phyloP scores from a whole-genome alignment of 1,140 invertebrate species.

The Campoletis sonorensis region DNA sequence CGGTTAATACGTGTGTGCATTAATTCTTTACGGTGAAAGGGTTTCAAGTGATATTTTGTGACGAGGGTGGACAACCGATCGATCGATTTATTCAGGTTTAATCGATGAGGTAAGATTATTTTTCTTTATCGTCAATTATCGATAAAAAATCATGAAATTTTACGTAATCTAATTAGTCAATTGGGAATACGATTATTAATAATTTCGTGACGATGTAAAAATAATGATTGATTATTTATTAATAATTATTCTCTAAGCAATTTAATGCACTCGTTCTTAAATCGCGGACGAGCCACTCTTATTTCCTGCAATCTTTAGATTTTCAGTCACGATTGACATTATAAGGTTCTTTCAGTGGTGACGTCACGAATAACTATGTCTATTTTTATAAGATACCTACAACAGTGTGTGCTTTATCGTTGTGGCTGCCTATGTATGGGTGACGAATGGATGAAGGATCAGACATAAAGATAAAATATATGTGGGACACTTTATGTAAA shows the following conservation, averaged over 20 bases:
- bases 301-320: neutral
- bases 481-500: neutral
- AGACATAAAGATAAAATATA: neutral
- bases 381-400: conserved; percentile 10
- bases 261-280: neutral
- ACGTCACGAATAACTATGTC: conserved; percentile 30
- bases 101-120: conserved; percentile 10
- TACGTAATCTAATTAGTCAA: no score
- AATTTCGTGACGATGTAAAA: neutral
- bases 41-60: conserved; percentile 15
- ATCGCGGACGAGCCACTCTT: neutral
- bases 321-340: conserved; percentile 37
- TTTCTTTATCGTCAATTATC: no score
- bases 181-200: neutral
- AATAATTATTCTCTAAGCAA: no score
- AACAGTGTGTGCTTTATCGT: conserved; percentile 10
- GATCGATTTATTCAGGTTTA: neutral
- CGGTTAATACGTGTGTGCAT: neutral
- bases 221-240: no score
- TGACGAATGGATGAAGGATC: conserved; percentile 25
- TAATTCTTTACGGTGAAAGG: neutral
- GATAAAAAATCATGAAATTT: no score
- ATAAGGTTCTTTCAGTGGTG: conserved; percentile 3
- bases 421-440: conserved; percentile 4
- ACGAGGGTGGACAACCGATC: conserved; percentile 4